Percentiles rank a stretch among this genome's conserved stretches.
phyloP scores from a whole-genome alignment of 2,113 vertebrate species.

The Pyxicephalus adspersus region DNA sequence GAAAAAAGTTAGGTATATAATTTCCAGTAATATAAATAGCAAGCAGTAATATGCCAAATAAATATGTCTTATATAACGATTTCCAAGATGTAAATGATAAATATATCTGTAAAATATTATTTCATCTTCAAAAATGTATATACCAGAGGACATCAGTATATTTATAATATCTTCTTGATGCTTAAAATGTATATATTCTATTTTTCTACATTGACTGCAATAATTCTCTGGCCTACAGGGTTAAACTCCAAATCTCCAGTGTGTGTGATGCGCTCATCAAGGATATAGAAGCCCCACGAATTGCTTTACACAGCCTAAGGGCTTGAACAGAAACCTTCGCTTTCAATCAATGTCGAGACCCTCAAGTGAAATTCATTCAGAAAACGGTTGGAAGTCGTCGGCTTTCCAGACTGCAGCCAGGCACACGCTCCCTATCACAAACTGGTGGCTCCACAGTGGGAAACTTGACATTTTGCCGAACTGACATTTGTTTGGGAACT shows the following conservation, averaged over 20 bases:
- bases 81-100: background rate
- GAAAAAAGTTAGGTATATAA: too few relatives aligned
- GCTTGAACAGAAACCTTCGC: constrained; percentile 68
- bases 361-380: constrained; percentile 72
- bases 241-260: constrained; percentile 50
- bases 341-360: constrained; percentile 71
- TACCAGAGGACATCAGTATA: too few relatives aligned
- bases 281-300: constrained; percentile 64
- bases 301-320: constrained; percentile 67
- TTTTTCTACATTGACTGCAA: background rate
- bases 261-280: constrained; percentile 65
- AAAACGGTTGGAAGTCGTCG: constrained; percentile 66
- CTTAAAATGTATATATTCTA: background rate
- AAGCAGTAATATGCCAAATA: too few relatives aligned
- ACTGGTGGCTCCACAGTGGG: constrained; percentile 65
- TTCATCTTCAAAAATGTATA: too few relatives aligned
- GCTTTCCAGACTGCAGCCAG: constrained; percentile 64
- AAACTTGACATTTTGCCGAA: constrained; percentile 65
- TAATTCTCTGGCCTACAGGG: background rate
- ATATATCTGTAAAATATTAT: too few relatives aligned
- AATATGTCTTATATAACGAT: too few relatives aligned
- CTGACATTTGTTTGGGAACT: constrained; percentile 63
- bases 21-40: too few relatives aligned
- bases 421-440: constrained; percentile 64
- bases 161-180: background rate